Evolutionary conservation across 2,797 vertebrate genomes (phyloP).

Genomic region (Catostomus latipinnis): DNA sequence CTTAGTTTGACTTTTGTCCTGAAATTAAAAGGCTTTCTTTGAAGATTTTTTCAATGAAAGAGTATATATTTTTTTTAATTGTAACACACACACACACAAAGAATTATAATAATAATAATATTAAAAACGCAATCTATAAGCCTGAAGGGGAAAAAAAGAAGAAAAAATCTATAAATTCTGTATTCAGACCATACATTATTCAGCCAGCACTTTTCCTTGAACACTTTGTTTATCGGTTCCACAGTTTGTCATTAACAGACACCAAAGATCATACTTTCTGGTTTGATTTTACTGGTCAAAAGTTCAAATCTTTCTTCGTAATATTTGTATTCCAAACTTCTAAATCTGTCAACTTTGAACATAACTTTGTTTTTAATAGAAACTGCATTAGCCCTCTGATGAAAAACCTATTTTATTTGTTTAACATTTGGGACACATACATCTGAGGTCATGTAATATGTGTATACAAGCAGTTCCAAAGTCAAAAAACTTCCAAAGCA

Average conservation of each 20-base stretch:
- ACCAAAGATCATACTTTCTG: slow-evolving; percentile 15
- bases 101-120: too few species aligned
- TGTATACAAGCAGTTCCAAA: slow-evolving; percentile 12
- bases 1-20: too few species aligned
- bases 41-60: too few species aligned
- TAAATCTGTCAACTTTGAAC: slow-evolving; percentile 42
- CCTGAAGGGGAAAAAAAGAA: too few species aligned
- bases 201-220: slow-evolving; percentile 6
- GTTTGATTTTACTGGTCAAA: not conserved
- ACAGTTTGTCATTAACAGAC: slow-evolving; percentile 41
- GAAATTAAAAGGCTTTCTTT: too few species aligned
- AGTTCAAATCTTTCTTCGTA: slow-evolving; percentile 25
- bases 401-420: slow-evolving; percentile 45
- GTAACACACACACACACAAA: too few species aligned
- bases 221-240: slow-evolving; percentile 35
- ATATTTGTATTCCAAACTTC: slow-evolving; percentile 28
- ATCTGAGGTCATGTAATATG: slow-evolving; percentile 41
- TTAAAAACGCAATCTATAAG: too few species aligned
- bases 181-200: slow-evolving; percentile 5
- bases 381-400: slow-evolving; percentile 28
- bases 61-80: too few species aligned
- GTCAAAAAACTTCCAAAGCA: not conserved
- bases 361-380: slow-evolving; percentile 37
- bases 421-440: slow-evolving; percentile 50
- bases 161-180: too few species aligned